Evolutionary conservation across 2,888 invertebrate genomes (phyloP).

Genomic region (Euproctis similis): DNA sequence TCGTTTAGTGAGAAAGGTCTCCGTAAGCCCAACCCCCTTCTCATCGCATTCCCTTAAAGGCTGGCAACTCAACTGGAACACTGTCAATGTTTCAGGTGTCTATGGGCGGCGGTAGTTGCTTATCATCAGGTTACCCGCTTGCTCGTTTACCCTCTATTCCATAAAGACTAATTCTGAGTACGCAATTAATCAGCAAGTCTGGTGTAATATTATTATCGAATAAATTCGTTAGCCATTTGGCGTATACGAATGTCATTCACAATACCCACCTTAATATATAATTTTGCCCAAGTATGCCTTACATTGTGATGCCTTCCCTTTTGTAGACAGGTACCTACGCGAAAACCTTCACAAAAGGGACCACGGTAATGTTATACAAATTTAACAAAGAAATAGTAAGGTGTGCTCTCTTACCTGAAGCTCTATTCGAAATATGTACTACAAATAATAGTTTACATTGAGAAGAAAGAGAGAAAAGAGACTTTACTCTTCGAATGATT

Average conservation of each 20-base stretch:
- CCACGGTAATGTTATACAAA: slow-evolving; percentile 13
- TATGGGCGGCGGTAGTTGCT: too few species aligned
- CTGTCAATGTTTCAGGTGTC: too few species aligned
- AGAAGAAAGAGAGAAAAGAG: too few species aligned
- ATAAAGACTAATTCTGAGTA: too few species aligned
- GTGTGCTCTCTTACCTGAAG: slow-evolving; percentile 26
- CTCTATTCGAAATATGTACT: slow-evolving; percentile 18
- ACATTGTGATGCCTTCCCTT: slow-evolving; percentile 17
- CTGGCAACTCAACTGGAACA: too few species aligned
- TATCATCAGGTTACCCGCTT: too few species aligned
- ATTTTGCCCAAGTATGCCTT: slow-evolving; percentile 17
- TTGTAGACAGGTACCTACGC: slow-evolving; percentile 25
- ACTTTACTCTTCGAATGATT: slow-evolving; percentile 5
- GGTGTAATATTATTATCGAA: too few species aligned
- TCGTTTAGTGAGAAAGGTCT: too few species aligned
- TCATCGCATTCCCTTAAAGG: too few species aligned
- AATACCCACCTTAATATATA: slow-evolving; percentile 12
- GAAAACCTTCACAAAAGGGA: slow-evolving; percentile 21
- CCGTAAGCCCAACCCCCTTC: too few species aligned
- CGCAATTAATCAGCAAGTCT: too few species aligned
- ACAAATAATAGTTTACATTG: slow-evolving; percentile 18
- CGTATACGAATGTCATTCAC: slow-evolving; percentile 11
- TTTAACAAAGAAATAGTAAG: slow-evolving; percentile 26
- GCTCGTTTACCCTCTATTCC: too few species aligned
- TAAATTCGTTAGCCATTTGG: slow-evolving; percentile 6